Percentiles rank a stretch among this genome's conserved stretches.
Conservation (phyloP, 2,797 vertebrate genomes). For the Knipowitschia caucasica region DNA sequence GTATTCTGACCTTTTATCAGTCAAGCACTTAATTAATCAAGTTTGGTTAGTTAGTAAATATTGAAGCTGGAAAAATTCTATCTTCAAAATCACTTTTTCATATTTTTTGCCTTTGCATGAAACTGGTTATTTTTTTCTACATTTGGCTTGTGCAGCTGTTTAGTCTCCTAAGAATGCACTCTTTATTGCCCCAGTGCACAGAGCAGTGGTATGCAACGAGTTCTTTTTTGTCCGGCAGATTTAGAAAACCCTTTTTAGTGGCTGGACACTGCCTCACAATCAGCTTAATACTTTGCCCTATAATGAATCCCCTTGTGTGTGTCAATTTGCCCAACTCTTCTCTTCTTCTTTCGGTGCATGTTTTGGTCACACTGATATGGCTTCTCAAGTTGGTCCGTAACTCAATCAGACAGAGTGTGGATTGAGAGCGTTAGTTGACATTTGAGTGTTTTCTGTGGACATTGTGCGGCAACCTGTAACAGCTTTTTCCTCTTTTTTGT, state of each 20-base stretch:
- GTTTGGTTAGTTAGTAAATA: too few species aligned
- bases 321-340: constrained; percentile 59
- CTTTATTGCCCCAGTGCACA: constrained; percentile 69
- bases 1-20: not conserved
- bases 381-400: constrained; percentile 53
- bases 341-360: constrained; percentile 25
- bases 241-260: constrained; percentile 79
- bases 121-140: constrained; percentile 12
- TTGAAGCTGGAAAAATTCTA: too few species aligned
- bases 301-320: constrained; percentile 76
- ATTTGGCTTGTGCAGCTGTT: constrained; percentile 47
- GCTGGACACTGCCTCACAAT: constrained; percentile 72
- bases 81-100: constrained; percentile 5
- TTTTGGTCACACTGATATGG: constrained; percentile 44
- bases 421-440: constrained; percentile 47
- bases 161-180: constrained; percentile 64
- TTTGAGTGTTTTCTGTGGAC: constrained; percentile 59
- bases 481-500: constrained; percentile 37
- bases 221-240: constrained; percentile 76
- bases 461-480: constrained; percentile 62
- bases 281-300: constrained; percentile 74
- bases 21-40: too few species aligned
- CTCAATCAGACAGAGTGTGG: constrained; percentile 44
- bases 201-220: constrained; percentile 72
- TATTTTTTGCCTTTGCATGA: constrained; percentile 2